Evolutionary conservation across 2,113 vertebrate genomes (phyloP), one percentile per base, ranked within the genome.

Genomic region (Triplophysa dalaica): DNA sequence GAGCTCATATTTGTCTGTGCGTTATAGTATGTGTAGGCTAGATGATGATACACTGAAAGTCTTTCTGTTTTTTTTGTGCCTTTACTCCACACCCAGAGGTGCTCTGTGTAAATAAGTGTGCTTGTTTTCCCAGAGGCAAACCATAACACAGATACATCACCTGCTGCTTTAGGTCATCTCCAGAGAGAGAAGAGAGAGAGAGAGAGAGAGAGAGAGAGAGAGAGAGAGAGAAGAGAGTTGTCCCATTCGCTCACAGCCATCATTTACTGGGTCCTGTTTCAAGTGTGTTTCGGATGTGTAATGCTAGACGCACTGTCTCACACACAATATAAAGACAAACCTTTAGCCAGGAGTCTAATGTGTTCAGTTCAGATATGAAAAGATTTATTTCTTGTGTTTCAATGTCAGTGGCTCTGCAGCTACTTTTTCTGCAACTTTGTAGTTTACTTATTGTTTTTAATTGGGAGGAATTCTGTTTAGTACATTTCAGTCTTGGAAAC

Each of bases 91-190:
- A 92, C 92, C 92, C 89, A 86, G 90, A 89, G 91, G 90, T 92
- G 89, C 83, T 85, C 86, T 91, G 93, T 93, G 90, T 93, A 93
- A 93, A 92, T 92, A 93, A 93, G 93, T 86, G 77, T 86, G 89
- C 85, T 85, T 86, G 83, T 81, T 87, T 60, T 84, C 84, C 91
- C 87, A 85, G 61, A 89, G 89, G 91, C 82, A 43, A 88, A 86
- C 85, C 87, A 88, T 82, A 88, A 88, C 86, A 88, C 61, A 87
- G 87, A 93, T 93, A 90, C 86, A 92, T 93, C 93, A 92, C 69
- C 41, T 74, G 80, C 87, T 83, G 89, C 93, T 92, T 90, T 56
- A 75, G 91, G 93, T 91, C 85, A 90, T 85, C 82, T 83, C 66
- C 16, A 29, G 67, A 83, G 85, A 84, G 83, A 88, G 70, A 78